Evolutionary conservation across 2,888 invertebrate genomes (phyloP).

Genomic region (Phoenoteleia sp.): DNA sequence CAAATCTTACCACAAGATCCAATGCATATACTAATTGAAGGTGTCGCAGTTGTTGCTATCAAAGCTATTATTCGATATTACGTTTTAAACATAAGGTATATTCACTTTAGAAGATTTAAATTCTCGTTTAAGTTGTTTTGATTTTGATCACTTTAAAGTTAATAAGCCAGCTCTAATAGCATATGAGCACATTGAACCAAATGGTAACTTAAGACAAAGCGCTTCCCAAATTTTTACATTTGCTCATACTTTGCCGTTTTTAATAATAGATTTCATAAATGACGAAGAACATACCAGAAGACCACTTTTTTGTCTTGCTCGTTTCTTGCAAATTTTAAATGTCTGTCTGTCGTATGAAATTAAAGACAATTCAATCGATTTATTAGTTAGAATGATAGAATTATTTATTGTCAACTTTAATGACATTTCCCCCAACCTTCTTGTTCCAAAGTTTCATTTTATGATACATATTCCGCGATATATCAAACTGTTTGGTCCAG

Average conservation of each 20-base stretch:
- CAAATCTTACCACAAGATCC: constrained; percentile 62
- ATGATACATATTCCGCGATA: constrained; percentile 66
- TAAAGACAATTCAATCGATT: constrained; percentile 1
- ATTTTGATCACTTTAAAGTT: constrained; percentile 49
- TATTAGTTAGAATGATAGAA: constrained; percentile 14
- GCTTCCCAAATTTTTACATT: constrained; percentile 25
- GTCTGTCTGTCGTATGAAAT: constrained; percentile 39
- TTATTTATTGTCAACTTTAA: not conserved
- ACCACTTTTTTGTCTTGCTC: not conserved
- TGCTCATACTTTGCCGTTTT: constrained; percentile 22
- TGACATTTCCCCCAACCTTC: constrained; percentile 35
- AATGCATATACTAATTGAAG: constrained; percentile 65
- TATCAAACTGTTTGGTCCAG: constrained; percentile 68
- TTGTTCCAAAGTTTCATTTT: constrained; percentile 72
- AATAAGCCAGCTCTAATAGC: constrained; percentile 62
- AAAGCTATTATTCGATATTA: constrained; percentile 31
- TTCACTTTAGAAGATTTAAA: constrained; percentile 54
- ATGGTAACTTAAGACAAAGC: constrained; percentile 55
- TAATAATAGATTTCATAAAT: not conserved
- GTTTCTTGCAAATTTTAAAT: constrained; percentile 34
- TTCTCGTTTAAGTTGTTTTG: constrained; percentile 46
- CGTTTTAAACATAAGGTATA: constrained; percentile 33
- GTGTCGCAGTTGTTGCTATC: constrained; percentile 4
- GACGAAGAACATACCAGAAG: not conserved
- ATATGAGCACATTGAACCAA: constrained; percentile 8